Base-by-base conservation (phyloP, 2,113 vertebrate genomes). In the Callorhinus ursinus region DNA sequence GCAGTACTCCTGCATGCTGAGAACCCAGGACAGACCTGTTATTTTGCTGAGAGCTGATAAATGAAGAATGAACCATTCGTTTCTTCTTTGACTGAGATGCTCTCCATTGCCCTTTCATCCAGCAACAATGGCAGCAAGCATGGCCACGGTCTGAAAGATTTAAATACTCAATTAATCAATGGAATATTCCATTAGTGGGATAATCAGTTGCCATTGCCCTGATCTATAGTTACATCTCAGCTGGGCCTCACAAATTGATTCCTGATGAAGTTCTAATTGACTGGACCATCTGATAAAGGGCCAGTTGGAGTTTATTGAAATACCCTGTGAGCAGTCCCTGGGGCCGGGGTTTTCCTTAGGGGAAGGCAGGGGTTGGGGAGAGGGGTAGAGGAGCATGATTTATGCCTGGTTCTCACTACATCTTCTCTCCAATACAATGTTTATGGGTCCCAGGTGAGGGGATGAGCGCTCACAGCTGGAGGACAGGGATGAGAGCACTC, bases 191-290 rank as follows among this genome's bases (percentile, higher is more conserved):
- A 99, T 99, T 99, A 99, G 98, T 85, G 97, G 98, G 98, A 98
- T 98, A 98, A 99, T 99, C 98, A 98, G 97, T 98, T 98, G 98
- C 98, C 98, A 98, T 97, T 0, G 97, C 90, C 65, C 98, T 99
- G 98, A 99, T 99, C 98, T 99, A 99, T 99, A 98, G 98, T 99
- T 99, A 99, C 98, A 98, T 99, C 98, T 99, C 99, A 99, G 98
- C 98, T 98, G 98, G 98, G 99, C 97, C 98, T 99, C 22, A 85
- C 98, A 99, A 98, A 99, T 99, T 99, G 99, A 99, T 99, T 99
- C 98, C 99, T 99, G 98, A 99, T 99, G 99, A 99, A 99, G 98
- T 98, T 98, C 98, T 99, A 99, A 99, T 99, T 99, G 99, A 99
- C 98, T 99, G 98, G 97, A 81, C 97, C 95, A 87, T 98, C 98